Evolutionary conservation across 1,140 invertebrate genomes (phyloP), one percentile per base, ranked within the genome.

Genomic region (Apis mellifera): DNA sequence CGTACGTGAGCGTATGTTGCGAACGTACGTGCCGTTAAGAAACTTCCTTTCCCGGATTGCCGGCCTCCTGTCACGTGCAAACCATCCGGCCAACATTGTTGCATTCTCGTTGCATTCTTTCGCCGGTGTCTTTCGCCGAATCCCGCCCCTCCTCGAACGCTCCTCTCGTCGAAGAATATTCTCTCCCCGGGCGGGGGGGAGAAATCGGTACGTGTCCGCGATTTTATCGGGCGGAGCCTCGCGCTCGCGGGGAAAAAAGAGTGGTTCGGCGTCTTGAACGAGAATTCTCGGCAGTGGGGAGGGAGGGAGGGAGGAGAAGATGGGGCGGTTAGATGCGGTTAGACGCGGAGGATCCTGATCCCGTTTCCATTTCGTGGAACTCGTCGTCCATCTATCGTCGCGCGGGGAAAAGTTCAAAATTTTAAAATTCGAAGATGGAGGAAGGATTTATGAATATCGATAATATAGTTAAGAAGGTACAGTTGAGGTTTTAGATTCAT

Each of bases 1-100:
- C 81, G 85, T 87, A 87, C 68, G 84, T 84, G 80, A 83, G 72
- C 71, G 86, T 86, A 86, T 78, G 86, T 84, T 86, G 84, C 2
- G 84, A 84, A 86, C 81, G 86, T 87, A 87, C 86, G 86, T 84
- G 82, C 85, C 85, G 85, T 87, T 87, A 87, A 87, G 82, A 75
- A 84, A 87, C 81, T 89, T 87, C 88, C 85, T 89, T 88, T 78
- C 78, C 83, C 54, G 88, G 84, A 86, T 89, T 57, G 82, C 73
- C 57, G 70, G 82, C n/a, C 84, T 65, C 78, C 79, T 87, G 87
- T 89, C 87, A 89, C 87, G 88, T 85, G 77, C 87, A 78, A 88
- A 85, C 87, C 80, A 88, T 88, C 86, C 86, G 80, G 80, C 66
- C 84, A 74, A 89, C 87, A 86, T 84, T 88, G 87, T 89, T 89